phyloP scores from a whole-genome alignment of 2,113 vertebrate genomes.

The Edolisoma coerulescens region DNA sequence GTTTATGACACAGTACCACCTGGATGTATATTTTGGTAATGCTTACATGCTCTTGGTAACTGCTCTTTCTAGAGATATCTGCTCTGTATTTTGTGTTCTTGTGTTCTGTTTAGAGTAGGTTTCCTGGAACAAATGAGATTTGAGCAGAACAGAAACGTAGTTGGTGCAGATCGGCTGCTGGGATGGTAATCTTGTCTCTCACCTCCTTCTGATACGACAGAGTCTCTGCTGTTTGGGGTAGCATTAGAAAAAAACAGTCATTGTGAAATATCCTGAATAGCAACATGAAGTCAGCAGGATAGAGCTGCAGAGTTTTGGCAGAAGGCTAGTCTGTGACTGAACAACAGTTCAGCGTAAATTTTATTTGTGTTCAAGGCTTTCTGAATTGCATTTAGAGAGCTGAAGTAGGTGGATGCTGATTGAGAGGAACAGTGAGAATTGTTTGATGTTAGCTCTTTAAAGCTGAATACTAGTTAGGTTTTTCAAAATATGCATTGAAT shows the following conservation, averaged over 20 bases:
- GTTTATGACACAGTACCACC: not conserved
- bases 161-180: accelerated
- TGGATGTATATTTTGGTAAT: not conserved
- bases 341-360: not conserved
- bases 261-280: not conserved
- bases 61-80: not conserved
- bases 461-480: not conserved
- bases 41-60: not conserved
- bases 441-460: not conserved
- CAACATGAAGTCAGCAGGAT: not conserved
- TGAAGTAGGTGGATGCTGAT: not conserved
- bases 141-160: not conserved
- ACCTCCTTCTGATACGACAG: not conserved
- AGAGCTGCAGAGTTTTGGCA: not conserved
- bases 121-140: not conserved
- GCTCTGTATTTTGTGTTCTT: not conserved
- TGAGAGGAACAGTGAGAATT: not conserved
- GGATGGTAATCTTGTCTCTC: not conserved
- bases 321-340: not conserved
- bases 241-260: not conserved
- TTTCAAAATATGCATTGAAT: not conserved
- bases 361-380: not conserved
- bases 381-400: not conserved
- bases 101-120: not conserved
- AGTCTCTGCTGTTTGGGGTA: not conserved